Conservation (phyloP, 1,140 invertebrate species). For the Temnothorax longispinosus region DNA sequence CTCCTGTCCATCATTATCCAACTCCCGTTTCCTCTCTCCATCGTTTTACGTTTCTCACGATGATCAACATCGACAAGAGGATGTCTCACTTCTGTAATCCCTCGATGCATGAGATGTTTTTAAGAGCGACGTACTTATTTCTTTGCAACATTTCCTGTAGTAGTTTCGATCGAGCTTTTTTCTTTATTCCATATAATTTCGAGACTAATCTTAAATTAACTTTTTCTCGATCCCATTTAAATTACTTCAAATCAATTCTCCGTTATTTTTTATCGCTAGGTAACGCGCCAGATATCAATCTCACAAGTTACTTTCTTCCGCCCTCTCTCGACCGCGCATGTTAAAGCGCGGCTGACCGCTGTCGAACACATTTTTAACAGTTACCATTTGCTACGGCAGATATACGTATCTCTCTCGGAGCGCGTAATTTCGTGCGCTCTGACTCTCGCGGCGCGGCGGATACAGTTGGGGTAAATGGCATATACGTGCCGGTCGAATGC, state of each 20-base stretch:
- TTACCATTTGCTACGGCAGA: constrained; percentile 40
- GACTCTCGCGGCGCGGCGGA: constrained; percentile 52
- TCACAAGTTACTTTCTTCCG: neutral
- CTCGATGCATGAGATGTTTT: neutral
- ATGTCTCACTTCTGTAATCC: constrained; percentile 11
- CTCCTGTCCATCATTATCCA: constrained; percentile 45
- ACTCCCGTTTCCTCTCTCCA: constrained; percentile 12
- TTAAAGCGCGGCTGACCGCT: neutral
- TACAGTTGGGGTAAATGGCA: constrained; percentile 60
- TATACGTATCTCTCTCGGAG: constrained; percentile 26
- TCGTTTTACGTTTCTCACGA: constrained; percentile 46
- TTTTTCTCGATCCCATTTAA: constrained; percentile 3
- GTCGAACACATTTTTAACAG: constrained; percentile 39
- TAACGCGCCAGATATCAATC: neutral
- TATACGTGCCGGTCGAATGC: constrained; percentile 66
- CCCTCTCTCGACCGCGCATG: neutral
- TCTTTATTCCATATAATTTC: neutral
- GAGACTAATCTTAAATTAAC: neutral
- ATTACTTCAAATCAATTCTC: constrained; percentile 54
- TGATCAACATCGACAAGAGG: constrained; percentile 10
- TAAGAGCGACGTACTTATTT: neutral
- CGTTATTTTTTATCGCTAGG: neutral
- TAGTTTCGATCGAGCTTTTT: neutral
- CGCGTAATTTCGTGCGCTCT: constrained; percentile 10
- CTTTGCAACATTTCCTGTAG: neutral